phyloP scores from a whole-genome alignment of 1,140 invertebrate species.

The Drosophila biarmipes region DNA sequence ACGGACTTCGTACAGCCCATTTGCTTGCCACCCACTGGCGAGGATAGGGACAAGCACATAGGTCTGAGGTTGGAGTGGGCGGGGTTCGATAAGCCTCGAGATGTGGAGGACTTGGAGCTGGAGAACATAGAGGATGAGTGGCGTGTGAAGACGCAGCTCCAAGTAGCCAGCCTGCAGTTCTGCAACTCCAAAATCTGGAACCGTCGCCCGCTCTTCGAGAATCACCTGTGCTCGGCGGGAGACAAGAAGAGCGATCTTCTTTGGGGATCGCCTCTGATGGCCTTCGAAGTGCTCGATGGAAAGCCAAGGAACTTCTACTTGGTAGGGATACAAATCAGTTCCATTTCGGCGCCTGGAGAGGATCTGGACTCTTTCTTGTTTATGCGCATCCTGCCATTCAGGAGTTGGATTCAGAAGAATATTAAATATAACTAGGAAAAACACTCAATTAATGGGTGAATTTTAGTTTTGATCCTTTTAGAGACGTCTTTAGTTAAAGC shows the following conservation, averaged over 20 bases:
- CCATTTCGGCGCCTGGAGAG: no score
- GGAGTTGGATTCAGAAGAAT: no score
- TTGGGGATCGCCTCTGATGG: slow-evolving; percentile 24
- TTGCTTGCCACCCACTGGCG: slow-evolving; percentile 8
- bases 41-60: slow-evolving; percentile 1
- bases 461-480: no score
- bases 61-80: slow-evolving; percentile 9
- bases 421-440: no score
- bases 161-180: slow-evolving; percentile 2
- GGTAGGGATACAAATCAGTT: slow-evolving; percentile 3
- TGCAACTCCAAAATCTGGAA: background rate
- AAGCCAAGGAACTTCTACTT: slow-evolving; percentile 20
- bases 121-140: background rate
- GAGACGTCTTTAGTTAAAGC: no score
- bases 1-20: slow-evolving; percentile 20
- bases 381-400: no score
- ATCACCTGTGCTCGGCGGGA: slow-evolving; percentile 9
- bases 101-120: background rate
- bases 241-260: background rate
- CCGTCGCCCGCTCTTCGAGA: background rate
- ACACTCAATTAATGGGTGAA: no score
- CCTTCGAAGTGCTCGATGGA: background rate
- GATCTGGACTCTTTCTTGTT: no score
- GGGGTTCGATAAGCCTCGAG: slow-evolving; percentile 2
- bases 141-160: slow-evolving; percentile 1